A percentile compares a stretch with the other conserved stretches of the same genome.
These are phyloP conservation scores for Drosophila falleni DNA, from an alignment of 2,888 invertebrate genomes.

Conservation along the genomic window DNA sequence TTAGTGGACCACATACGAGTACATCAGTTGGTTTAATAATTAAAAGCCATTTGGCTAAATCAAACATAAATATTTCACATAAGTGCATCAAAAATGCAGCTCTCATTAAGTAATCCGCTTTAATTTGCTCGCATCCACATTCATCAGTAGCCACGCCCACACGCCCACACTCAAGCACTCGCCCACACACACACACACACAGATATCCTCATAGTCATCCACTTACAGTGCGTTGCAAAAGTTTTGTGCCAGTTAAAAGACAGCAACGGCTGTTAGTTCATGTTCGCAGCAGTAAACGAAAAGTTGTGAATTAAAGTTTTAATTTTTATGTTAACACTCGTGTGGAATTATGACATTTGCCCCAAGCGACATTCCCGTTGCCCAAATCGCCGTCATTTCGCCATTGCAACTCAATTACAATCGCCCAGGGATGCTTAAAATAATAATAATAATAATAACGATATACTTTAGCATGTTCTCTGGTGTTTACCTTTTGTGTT, in stretches of 20 bases:
- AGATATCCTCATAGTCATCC: slow-evolving; percentile 4
- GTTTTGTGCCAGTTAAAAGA: slow-evolving; percentile 42
- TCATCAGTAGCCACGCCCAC: slow-evolving; percentile 3
- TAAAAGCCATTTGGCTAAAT: slow-evolving; percentile 57
- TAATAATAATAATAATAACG: background rate
- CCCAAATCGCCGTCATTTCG: slow-evolving; percentile 21
- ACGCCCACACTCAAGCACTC: no score
- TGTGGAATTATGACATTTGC: slow-evolving; percentile 43
- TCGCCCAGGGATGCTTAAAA: slow-evolving; percentile 28
- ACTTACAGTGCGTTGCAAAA: slow-evolving; percentile 44
- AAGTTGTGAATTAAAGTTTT: slow-evolving; percentile 57
- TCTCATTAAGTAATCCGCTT: slow-evolving; percentile 75
- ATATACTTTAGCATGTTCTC: background rate
- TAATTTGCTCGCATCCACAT: slow-evolving; percentile 41
- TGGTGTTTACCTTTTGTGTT: slow-evolving; percentile 4
- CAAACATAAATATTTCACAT: slow-evolving; percentile 35
- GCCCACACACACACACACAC: background rate
- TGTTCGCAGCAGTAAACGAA: slow-evolving; percentile 60
- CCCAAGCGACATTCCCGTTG: slow-evolving; percentile 6
- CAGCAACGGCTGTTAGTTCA: slow-evolving; percentile 43
- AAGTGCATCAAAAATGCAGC: slow-evolving; percentile 57
- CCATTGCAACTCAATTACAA: slow-evolving; percentile 13
- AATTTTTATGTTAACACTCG: slow-evolving; percentile 63
- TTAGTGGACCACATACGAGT: slow-evolving; percentile 28
- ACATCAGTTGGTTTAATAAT: slow-evolving; percentile 40